These are phyloP conservation scores for Lepisosteus oculatus DNA, from an alignment of 2,113 vertebrate genomes.

Conservation along the genomic window DNA sequence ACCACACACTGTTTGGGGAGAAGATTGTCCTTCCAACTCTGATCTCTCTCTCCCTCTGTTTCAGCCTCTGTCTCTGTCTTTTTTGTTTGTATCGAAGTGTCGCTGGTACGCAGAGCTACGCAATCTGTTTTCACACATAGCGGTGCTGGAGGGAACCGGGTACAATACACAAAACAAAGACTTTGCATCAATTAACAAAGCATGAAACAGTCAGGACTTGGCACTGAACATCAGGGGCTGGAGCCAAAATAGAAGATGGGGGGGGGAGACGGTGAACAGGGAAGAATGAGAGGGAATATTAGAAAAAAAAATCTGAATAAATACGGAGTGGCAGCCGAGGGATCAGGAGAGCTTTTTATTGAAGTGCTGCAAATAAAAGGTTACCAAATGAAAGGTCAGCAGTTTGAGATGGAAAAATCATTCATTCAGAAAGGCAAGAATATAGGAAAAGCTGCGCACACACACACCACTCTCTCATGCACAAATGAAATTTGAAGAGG, in stretches of 20 bases:
- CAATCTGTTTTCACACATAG: not conserved
- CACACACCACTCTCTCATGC: not conserved
- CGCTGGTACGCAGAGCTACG: not conserved
- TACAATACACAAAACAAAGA: not conserved
- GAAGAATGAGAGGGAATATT: no score
- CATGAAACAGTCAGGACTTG: not conserved
- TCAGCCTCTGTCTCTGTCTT: not conserved
- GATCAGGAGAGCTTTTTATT: constrained; percentile 6
- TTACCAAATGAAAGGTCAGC: not conserved
- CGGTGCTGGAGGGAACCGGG: not conserved
- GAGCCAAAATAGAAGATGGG: not conserved
- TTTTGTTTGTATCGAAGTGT: not conserved
- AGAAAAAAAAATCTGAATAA: not conserved
- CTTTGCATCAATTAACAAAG: constrained; percentile 1
- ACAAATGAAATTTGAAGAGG: no score
- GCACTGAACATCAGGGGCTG: not conserved
- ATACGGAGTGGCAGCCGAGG: not conserved
- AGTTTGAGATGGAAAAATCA: not conserved
- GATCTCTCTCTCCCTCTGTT: not conserved
- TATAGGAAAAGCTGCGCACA: not conserved
- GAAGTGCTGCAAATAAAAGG: not conserved
- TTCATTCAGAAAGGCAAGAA: not conserved
- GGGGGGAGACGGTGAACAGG: not conserved
- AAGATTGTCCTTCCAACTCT: not conserved
- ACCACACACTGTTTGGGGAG: constrained; percentile 16